Conservation (phyloP, 92 coral and sea anemone genomes). For the Phenganax marumi region DNA sequence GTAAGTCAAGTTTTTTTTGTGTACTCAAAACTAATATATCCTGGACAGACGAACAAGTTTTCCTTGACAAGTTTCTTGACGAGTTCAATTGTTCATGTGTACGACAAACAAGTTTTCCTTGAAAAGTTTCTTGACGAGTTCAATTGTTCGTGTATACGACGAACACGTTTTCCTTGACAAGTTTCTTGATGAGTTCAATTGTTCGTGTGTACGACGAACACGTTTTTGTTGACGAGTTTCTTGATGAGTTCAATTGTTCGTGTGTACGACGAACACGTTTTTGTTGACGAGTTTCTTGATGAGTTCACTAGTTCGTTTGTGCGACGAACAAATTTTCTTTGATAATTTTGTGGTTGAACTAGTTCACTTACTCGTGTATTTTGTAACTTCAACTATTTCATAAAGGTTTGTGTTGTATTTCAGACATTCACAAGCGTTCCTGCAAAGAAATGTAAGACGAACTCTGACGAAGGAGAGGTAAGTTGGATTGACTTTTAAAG, state of each 20-base stretch:
- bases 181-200: not conserved
- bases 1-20: not conserved
- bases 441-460: slow-evolving; percentile 75
- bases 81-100: not conserved
- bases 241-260: no score
- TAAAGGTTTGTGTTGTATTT: not conserved
- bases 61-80: not conserved
- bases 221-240: not conserved
- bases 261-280: no score
- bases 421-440: slow-evolving; percentile 41
- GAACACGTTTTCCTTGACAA: no score
- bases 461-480: slow-evolving; percentile 53
- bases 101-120: no score
- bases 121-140: no score
- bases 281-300: no score
- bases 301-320: not conserved
- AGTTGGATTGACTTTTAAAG: no score
- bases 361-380: not conserved
- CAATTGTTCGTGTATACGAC: no score
- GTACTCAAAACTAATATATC: not conserved
- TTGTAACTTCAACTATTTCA: not conserved
- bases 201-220: not conserved
- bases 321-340: not conserved
- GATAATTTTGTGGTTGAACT: not conserved
- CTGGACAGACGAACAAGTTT: not conserved